phyloP scores from a whole-genome alignment of 2,113 vertebrate species.

The Eleginops maclovinus region DNA sequence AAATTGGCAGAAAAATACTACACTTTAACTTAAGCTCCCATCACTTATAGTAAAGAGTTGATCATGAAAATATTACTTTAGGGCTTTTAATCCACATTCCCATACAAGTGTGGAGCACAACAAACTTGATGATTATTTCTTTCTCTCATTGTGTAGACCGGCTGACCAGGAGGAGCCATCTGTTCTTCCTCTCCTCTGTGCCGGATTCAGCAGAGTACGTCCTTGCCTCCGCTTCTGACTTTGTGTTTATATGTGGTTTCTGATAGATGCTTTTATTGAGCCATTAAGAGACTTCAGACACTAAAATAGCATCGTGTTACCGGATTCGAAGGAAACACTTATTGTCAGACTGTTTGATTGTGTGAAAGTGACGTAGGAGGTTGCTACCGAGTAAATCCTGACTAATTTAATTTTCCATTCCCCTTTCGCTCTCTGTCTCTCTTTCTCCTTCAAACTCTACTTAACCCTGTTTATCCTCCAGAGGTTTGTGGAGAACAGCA shows the following conservation, averaged over 20 bases:
- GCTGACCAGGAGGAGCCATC: conserved; percentile 90
- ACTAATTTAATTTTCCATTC: conserved; percentile 45
- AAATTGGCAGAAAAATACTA: too few relatives aligned
- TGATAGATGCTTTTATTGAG: conserved; percentile 7
- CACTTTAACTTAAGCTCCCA: too few relatives aligned
- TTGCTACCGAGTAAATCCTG: conserved; percentile 27
- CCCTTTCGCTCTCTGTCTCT: neutral
- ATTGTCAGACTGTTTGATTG: conserved; percentile 20
- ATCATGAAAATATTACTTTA: too few relatives aligned
- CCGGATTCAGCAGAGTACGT: conserved; percentile 94
- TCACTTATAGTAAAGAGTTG: too few relatives aligned
- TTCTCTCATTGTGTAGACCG: conserved; percentile 84
- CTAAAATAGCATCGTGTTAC: conserved; percentile 10
- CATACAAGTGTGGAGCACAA: neutral
- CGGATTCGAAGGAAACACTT: conserved; percentile 23
- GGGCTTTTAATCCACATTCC: neutral
- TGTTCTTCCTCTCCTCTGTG: conserved; percentile 91
- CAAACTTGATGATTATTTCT: conserved; percentile 20
- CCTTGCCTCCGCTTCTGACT: conserved; percentile 18
- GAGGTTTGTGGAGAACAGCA: conserved; percentile 94
- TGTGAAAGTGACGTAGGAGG: conserved; percentile 40
- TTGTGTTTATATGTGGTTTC: conserved; percentile 15
- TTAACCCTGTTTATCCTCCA: conserved; percentile 75
- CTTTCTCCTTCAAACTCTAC: conserved; percentile 31
- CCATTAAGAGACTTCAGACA: neutral